Base-by-base conservation (phyloP, 2,113 vertebrate species). In the Phaethon lepturus region DNA sequence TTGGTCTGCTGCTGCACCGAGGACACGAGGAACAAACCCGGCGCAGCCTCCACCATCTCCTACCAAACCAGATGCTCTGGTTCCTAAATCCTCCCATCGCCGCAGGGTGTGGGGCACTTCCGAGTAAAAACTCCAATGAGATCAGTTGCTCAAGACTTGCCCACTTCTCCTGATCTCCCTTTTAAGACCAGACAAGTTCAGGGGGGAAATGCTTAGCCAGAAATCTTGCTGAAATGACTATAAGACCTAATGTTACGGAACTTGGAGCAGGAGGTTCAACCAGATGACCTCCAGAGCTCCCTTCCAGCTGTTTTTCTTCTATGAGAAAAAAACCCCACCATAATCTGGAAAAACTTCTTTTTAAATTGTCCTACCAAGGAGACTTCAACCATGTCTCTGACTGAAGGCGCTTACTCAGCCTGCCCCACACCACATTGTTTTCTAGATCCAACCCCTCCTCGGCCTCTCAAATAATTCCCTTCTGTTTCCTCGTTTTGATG, bases 281-380 rank as follows among this genome's bases (percentile, higher is more conserved):
- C 55, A 26, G 81, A 25, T 11, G 44, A 66, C 58, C 69, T 71
- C 63, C 1, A 11, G 38, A 62, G 23, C 17, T 76, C 17, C 86
- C 18, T 56, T 24, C 69, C 24, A 38, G 31, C 23, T 13, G 20
- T 31, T 9, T 17, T 18, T 72, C 19, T 35, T 66, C 69, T 3
- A 5, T 0, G 7, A 33, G 75, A 45, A 62, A 56, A 0, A 8
- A 33, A 25, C n/a, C n/a, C n/a, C n/a, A 2, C 47, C 3, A 9
- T 29, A 28, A 29, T 4, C 42, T 49, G 66, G 59, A 53, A 82
- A 69, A 63, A 7, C 58, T 42, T 29, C n/a, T n/a, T 28, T 59
- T 14, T 9, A 35, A 77, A 52, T 38, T 33, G 33, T 47, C n/a
- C 49, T n/a, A 17, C 47, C 40, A 38, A 80, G 50, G 18, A 56